Base-by-base conservation (phyloP, 2,113 vertebrate genomes). In the Tragulus kanchil region DNA sequence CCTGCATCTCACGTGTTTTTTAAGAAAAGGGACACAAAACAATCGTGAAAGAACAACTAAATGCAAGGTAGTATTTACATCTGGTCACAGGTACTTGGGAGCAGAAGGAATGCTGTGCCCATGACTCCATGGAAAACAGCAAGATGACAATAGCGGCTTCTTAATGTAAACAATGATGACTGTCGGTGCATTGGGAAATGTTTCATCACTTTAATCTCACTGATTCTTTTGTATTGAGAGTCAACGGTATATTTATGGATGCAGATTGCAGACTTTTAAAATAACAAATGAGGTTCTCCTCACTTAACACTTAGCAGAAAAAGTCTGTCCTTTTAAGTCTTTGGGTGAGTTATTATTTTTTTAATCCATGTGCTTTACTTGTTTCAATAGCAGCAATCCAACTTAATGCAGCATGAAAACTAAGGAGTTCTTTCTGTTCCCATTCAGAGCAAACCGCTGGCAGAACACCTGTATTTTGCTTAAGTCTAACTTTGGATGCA, bases 111-210 rank as follows among this genome's bases (percentile, higher is more conserved):
- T 12, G 26, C 58, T 84, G 95, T 98, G 97, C 97, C 97, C 82
- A 91, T 92, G 96, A 97, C 93, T 94, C 87, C 93, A 92, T 92
- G 94, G 96, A 98, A 99, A 98, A 97, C 83, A 97, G 96, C 93
- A 96, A 71, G 94, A 97, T 67, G 94, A 95, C 93, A 98, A 84
- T 0, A 81, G 89, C 97, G 45, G 92, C 90, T 98, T 98, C 92
- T 98, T 98, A 97, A 96, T 98, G 98, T 99, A 99, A 99, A 99
- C 98, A 98, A 96, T 0, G 92, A 93, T 98, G 97, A 97, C 97
- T 94, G n/a, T 59, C 95, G 95, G 96, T 95, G 98, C 96, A 75
- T 45, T 97, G 91, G 95, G 98, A 98, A 98, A 97, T 0, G 90
- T 96, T 97, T 97, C 82, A 65, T 83, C 61, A 97, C 95, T 97